These are phyloP conservation scores for Myrmophylax atrothorax DNA, from an alignment of 2,113 vertebrate species.

Conservation along the genomic window DNA sequence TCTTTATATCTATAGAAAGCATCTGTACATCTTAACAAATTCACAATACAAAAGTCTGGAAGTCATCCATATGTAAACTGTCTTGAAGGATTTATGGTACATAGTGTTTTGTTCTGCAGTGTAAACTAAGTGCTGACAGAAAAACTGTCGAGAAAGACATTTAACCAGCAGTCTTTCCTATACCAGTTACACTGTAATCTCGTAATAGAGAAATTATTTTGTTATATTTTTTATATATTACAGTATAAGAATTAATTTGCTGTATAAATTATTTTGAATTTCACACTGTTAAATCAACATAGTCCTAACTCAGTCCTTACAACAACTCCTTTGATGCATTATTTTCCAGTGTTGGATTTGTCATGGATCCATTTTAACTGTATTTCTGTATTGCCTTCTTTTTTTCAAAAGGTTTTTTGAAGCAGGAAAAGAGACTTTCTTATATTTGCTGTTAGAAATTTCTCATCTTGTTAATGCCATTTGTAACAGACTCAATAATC, in stretches of 20 bases:
- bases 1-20: neutral
- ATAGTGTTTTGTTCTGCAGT: neutral
- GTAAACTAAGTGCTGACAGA: neutral
- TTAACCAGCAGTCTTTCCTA: neutral
- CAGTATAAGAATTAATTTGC: neutral
- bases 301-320: neutral
- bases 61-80: neutral
- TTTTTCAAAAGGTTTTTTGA: constrained; percentile 24
- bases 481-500: constrained; percentile 60
- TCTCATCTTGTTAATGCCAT: constrained; percentile 48
- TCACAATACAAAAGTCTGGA: neutral
- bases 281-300: neutral
- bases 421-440: constrained; percentile 56
- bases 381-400: neutral
- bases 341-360: neutral
- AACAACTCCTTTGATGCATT: neutral
- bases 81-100: neutral
- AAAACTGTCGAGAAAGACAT: neutral
- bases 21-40: neutral
- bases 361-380: neutral
- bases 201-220: neutral
- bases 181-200: neutral
- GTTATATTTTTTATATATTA: neutral
- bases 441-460: constrained; percentile 63
- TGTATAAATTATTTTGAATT: neutral